Evolutionary conservation across 2,888 invertebrate species (phyloP), one percentile per base, ranked within the genome.

Genomic region (Andrena minutula): DNA sequence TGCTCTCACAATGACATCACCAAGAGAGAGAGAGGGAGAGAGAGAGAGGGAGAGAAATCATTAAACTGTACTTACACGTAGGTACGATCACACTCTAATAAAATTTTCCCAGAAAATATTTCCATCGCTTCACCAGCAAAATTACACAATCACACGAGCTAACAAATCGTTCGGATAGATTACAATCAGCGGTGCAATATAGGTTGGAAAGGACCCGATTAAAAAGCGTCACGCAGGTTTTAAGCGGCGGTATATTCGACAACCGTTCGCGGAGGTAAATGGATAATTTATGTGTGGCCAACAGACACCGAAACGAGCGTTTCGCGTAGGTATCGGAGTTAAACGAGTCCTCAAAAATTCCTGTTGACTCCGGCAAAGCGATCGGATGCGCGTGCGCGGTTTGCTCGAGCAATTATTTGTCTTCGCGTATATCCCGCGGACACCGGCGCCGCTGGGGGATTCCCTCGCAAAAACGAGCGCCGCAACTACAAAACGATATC

Each of bases 381-480:
- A 56, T 56, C 56, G 20, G 12, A 12, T 23, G 26, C 23, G 53
- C 53, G 23, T 23, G 56, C 20, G 56, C 51, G 8, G 20, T 51
- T 51, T 20, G 10, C 23, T 26, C 56, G 26, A 26, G 56, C 26
- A 56, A 56, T 73, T 51, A 65, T 64, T 51, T 51, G 26, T 8
- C 7, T n/a, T 64, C 32, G 32, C 26, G 49, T 8, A n/a, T 23
- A 23, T 60, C 69, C 23, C 12, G 3, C 16, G 12, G 66, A 58
- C 58, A 26, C 58, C 16, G 51, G 2, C 2, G 20, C 1, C 10
- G n/a, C 47, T 12, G 20, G 26, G 20, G 64, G 3, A 4, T 26
- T 30, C 20, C 20, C 26, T 66, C 49, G 30, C 41, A 41, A 53
- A 64, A 68, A 78, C 26, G 69, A 69, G 41, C 6, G 7, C 26